phyloP scores from a whole-genome alignment of 64 coral and sea anemone genomes.

The Pocillopora damicornis region DNA sequence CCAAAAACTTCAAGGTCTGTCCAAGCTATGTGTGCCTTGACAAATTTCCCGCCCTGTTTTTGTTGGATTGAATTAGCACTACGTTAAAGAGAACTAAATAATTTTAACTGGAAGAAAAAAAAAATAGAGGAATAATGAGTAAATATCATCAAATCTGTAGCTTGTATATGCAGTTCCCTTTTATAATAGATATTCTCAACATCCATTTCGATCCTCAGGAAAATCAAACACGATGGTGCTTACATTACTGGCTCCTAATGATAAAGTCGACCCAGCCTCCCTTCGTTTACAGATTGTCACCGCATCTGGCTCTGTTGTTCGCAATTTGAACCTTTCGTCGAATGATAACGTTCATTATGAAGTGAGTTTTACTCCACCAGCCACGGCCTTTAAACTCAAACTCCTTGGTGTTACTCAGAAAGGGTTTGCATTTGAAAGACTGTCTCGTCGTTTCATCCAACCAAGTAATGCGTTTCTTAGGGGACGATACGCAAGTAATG shows the following conservation, averaged over 20 bases:
- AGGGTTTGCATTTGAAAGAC: conserved; percentile 35
- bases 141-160: too few relatives aligned
- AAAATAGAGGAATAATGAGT: too few relatives aligned
- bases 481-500: conserved; percentile 4
- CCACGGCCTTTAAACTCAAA: conserved; percentile 37
- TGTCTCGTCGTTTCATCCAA: conserved; percentile 36
- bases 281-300: conserved; percentile 47
- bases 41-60: too few relatives aligned
- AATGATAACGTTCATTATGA: conserved; percentile 27
- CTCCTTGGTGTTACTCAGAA: conserved; percentile 31
- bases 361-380: conserved; percentile 37
- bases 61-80: too few relatives aligned
- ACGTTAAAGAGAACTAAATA: too few relatives aligned
- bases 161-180: too few relatives aligned
- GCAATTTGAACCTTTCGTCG: conserved; percentile 9
- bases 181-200: too few relatives aligned
- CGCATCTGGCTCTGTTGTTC: conserved; percentile 25
- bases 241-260: conserved; percentile 26
- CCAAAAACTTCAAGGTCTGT: too few relatives aligned
- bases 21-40: too few relatives aligned
- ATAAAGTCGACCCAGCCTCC: conserved; percentile 25
- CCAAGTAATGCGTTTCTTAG: conserved; percentile 42
- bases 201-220: conserved; percentile 10
- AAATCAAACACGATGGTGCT: conserved; percentile 33
- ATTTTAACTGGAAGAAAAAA: too few relatives aligned